Percentiles rank a stretch among this genome's conserved stretches.
Conservation (phyloP, 2,888 invertebrate species). For the Linnaemya vulpina region DNA sequence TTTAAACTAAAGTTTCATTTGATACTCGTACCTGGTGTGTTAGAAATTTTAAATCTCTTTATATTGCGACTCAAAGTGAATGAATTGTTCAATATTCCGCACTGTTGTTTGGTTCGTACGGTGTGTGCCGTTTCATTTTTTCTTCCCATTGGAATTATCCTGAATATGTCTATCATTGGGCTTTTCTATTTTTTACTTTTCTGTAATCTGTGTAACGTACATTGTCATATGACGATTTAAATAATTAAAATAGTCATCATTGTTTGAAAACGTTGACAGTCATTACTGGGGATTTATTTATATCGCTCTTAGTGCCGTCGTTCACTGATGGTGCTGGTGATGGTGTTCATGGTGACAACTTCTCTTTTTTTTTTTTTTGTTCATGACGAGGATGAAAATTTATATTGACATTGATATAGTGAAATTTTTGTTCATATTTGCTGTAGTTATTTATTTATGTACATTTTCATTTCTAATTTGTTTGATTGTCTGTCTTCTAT, state of each 20-base stretch:
- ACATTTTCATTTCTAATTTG: conserved; percentile 49
- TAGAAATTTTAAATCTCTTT: conserved; percentile 43
- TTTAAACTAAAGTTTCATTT: conserved; percentile 16
- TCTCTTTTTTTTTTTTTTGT: conserved; percentile 4
- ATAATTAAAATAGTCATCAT: conserved; percentile 70
- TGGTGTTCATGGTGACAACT: conserved; percentile 28
- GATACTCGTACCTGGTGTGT: conserved; percentile 46
- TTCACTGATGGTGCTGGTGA: conserved; percentile 13
- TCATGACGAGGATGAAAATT: conserved; percentile 39
- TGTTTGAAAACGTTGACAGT: conserved; percentile 67
- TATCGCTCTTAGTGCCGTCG: conserved; percentile 23
- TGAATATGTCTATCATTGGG: conserved; percentile 15
- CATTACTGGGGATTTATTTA: conserved; percentile 67
- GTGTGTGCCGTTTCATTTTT: conserved; percentile 1
- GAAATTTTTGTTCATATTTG: background rate
- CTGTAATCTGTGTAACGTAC: background rate
- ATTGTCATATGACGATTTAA: conserved; percentile 54
- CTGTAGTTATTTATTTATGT: conserved; percentile 24
- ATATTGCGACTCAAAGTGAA: conserved; percentile 27
- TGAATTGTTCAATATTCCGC: conserved; percentile 31
- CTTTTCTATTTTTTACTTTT: conserved; percentile 10
- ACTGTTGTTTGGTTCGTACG: background rate
- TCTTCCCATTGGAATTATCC: conserved; percentile 18
- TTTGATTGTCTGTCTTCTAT: conserved; percentile 38
- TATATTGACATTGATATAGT: conserved; percentile 63